A percentile compares a stretch with the other conserved stretches of the same genome.
phyloP scores from a whole-genome alignment of 2,888 invertebrate genomes.

The Lepetodrilus schrolli region DNA sequence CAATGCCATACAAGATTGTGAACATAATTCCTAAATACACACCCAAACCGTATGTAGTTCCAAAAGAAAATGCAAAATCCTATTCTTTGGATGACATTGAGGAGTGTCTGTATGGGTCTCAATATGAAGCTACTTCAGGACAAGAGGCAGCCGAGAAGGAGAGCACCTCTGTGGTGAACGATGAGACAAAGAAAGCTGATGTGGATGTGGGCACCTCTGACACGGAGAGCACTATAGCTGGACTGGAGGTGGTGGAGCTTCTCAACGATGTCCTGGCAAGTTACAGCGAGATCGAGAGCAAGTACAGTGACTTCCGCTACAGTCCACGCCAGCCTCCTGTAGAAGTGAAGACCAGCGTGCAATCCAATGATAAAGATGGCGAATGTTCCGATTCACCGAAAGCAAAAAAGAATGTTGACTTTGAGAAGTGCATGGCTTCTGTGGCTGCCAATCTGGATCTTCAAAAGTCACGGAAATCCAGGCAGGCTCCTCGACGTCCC shows the following conservation, averaged over 20 bases:
- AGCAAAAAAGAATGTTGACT: constrained; percentile 53
- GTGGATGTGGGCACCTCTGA: constrained; percentile 21
- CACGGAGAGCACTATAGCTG: constrained; percentile 41
- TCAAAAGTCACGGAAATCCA: constrained; percentile 55
- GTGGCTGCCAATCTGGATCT: constrained; percentile 62
- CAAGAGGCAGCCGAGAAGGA: background rate
- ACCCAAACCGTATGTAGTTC: constrained; percentile 27
- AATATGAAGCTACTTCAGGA: background rate
- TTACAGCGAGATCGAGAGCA: constrained; percentile 40
- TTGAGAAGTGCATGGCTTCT: constrained; percentile 63
- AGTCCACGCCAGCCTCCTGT: background rate
- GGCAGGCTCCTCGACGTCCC: constrained; percentile 63
- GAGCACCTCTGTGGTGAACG: background rate
- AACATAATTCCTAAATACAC: constrained; percentile 35
- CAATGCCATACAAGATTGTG: constrained; percentile 33
- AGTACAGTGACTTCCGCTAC: constrained; percentile 45
- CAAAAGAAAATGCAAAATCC: constrained; percentile 17
- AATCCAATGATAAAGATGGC: background rate
- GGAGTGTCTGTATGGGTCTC: constrained; percentile 36
- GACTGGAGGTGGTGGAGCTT: constrained; percentile 58
- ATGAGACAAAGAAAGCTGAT: constrained; percentile 3
- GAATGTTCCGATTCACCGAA: constrained; percentile 3
- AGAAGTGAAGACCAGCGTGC: constrained; percentile 3
- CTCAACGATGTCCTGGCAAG: constrained; percentile 61
- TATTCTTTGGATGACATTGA: constrained; percentile 38